Conservation (phyloP, 2,888 invertebrate species). For the Ophonus ardosiacus region DNA sequence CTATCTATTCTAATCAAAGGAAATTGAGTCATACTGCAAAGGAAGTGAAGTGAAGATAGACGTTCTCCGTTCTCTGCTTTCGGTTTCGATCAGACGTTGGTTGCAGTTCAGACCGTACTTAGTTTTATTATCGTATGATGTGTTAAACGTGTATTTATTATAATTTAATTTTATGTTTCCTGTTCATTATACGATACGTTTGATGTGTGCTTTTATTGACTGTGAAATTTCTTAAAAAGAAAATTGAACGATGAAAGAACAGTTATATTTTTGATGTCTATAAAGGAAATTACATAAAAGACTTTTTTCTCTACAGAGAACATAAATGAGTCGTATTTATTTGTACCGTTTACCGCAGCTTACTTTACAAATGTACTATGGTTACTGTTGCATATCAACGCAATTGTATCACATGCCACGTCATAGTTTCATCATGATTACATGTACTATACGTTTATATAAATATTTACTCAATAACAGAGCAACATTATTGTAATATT, state of each 20-base stretch:
- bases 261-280: neutral
- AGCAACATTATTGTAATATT: too few species aligned
- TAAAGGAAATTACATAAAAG: too few species aligned
- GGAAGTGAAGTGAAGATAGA: neutral
- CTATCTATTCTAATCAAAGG: neutral
- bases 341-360: too few species aligned
- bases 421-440: too few species aligned
- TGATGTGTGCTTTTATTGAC: neutral
- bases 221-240: neutral
- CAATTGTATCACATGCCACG: too few species aligned
- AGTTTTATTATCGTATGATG: neutral
- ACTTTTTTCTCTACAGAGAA: too few species aligned
- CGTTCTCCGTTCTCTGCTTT: neutral
- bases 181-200: neutral
- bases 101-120: neutral
- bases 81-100: neutral
- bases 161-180: neutral
- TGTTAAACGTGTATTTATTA: neutral
- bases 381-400: too few species aligned
- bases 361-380: too few species aligned
- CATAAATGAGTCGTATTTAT: too few species aligned
- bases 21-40: neutral
- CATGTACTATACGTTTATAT: too few species aligned
- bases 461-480: too few species aligned
- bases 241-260: neutral